Conservation (phyloP, 92 coral and sea anemone genomes). For the Zoanthus solanderi region DNA sequence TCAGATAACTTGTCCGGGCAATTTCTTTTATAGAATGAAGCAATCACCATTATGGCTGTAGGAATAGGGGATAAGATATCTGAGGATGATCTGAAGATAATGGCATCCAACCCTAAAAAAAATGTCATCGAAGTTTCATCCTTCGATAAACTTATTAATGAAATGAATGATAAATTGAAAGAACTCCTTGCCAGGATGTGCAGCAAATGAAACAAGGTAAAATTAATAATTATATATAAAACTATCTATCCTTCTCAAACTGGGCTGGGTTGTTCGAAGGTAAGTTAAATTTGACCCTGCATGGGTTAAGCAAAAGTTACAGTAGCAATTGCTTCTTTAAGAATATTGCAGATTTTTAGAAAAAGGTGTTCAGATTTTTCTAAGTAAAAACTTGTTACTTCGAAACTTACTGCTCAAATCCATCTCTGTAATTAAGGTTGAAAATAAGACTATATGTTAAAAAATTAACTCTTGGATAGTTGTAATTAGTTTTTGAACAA, state of each 20-base stretch:
- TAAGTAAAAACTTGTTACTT: too few relatives aligned
- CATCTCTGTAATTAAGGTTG: too few relatives aligned
- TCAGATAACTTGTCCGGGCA: neutral
- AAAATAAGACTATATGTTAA: too few relatives aligned
- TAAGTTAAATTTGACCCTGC: too few relatives aligned
- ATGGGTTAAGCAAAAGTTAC: too few relatives aligned
- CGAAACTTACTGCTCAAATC: too few relatives aligned
- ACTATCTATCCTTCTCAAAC: neutral
- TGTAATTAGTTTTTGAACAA: too few relatives aligned
- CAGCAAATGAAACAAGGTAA: neutral
- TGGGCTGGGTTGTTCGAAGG: too few relatives aligned
- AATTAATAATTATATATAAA: neutral
- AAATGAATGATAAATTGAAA: neutral
- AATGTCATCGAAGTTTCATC: neutral
- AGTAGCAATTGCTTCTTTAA: too few relatives aligned
- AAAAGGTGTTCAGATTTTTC: too few relatives aligned
- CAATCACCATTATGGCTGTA: neutral
- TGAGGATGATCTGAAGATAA: neutral
- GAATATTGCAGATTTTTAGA: too few relatives aligned
- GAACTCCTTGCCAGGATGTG: neutral
- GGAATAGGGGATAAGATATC: neutral
- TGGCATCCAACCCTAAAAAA: neutral
- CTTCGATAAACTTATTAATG: neutral
- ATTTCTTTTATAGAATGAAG: neutral
- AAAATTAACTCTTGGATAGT: too few relatives aligned